Evolutionary conservation across 2,797 vertebrate species (phyloP), one percentile per base, ranked within the genome.

Genomic region (Luscinia luscinia): DNA sequence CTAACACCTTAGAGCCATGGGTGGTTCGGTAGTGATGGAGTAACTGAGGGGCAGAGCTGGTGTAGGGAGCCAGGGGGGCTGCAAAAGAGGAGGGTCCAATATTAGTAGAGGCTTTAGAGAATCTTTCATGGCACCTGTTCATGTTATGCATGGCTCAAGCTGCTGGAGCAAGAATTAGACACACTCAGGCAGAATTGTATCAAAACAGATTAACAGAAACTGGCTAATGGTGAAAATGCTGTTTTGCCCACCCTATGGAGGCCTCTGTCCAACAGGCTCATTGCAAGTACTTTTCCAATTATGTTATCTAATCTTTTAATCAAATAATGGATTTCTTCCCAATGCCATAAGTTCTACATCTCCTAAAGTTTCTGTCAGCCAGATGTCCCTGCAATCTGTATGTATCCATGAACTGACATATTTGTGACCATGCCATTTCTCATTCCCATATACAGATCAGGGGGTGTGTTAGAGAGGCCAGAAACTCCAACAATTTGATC

Each of bases 331-430:
- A 93, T 95, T 89, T 94, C 83, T 84, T 96, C 73, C 73, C 62
- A 63, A 74, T 86, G 75, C 84, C 69, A 48, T 73, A 95, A 94
- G 87, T 95, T 93, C 67, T 63, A n/a, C 45, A 61, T 76, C 70
- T 91, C 67, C 38, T 89, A 90, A 96, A 96, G 90, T 91, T 96
- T 86, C 87, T 2, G 1, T 94, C 92, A 94, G 92, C 94, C 97
- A 97, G 98, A 97, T 97, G 97, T 97, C 96, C 91, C 83, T 85
- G 80, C 97, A 97, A 97, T 98, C 97, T 97, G 94, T 97, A 95
- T 96, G 83, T 94, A 91, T 79, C 51, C 90, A 68, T 59, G 73
- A 92, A 52, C 43, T 93, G 52, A 87, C 77, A 59, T 76, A 89
- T 87, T 90, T 96, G 93, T 87, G 93, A 95, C 83, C 57, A 20